Conservation (phyloP, 2,888 invertebrate genomes). For the Tortrix viridana region DNA sequence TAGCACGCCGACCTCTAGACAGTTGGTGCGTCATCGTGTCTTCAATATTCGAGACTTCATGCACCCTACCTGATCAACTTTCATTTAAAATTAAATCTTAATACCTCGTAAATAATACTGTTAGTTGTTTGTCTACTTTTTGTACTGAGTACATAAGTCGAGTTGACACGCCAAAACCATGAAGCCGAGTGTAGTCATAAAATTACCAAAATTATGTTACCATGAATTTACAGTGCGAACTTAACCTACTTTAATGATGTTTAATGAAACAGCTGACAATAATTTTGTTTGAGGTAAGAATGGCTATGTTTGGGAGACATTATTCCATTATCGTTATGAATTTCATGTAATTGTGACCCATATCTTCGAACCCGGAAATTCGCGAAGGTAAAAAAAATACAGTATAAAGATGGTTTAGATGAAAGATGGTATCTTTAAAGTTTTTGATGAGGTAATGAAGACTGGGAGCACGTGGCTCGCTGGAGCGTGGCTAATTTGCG, state of each 20-base stretch:
- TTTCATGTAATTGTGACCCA: neutral
- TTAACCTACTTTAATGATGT: constrained; percentile 46
- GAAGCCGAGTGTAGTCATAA: constrained; percentile 33
- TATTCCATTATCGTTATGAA: constrained; percentile 13
- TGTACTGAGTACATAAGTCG: constrained; percentile 27
- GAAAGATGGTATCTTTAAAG: neutral
- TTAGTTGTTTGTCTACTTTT: neutral
- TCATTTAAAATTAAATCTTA: constrained; percentile 7
- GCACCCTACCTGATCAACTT: neutral
- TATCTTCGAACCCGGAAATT: neutral
- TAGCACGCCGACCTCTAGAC: constrained; percentile 21
- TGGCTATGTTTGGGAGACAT: constrained; percentile 1
- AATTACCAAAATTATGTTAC: constrained; percentile 47
- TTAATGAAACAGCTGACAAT: constrained; percentile 18
- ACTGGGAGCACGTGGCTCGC: neutral
- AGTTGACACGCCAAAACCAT: constrained; percentile 39
- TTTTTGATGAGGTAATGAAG: neutral
- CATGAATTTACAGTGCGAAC: constrained; percentile 49
- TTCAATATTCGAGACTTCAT: constrained; percentile 13
- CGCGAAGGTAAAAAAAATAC: neutral
- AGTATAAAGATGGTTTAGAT: neutral
- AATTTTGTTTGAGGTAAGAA: constrained; percentile 20
- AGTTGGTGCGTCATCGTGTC: constrained; percentile 22
- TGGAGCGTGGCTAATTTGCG: neutral
- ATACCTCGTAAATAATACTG: neutral